Percentiles rank a stretch among this genome's conserved stretches.
Evolutionary conservation across 2,888 invertebrate species (phyloP).

Genomic region (Polyommatus iphigenia): DNA sequence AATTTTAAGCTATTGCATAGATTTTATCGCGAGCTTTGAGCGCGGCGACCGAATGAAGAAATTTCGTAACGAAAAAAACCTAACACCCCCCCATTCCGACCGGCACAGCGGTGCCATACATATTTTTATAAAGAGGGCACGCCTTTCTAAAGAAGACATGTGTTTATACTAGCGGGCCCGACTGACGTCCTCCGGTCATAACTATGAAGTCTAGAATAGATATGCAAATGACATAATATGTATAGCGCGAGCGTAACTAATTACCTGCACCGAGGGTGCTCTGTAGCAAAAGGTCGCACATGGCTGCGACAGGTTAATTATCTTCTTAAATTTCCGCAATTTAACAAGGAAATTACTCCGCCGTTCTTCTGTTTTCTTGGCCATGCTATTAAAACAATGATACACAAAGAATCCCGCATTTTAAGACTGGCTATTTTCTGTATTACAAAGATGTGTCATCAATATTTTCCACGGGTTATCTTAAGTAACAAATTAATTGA

Average conservation of each 20-base stretch:
- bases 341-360: not conserved
- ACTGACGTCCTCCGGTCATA: too few species aligned
- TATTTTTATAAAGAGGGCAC: too few species aligned
- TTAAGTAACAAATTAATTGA: not conserved
- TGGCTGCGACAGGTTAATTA: not conserved
- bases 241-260: not conserved
- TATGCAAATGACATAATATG: too few species aligned
- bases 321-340: not conserved
- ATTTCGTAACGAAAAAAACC: too few species aligned
- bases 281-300: not conserved
- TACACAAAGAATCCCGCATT: not conserved
- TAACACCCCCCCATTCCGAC: too few species aligned
- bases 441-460: not conserved
- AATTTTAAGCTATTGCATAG: too few species aligned
- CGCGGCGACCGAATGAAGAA: too few species aligned
- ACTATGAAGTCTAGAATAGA: too few species aligned
- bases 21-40: too few species aligned
- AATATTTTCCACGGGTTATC: constrained; percentile 29
- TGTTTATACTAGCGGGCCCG: too few species aligned
- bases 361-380: not conserved
- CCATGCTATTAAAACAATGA: not conserved
- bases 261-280: not conserved
- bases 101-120: too few species aligned
- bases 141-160: too few species aligned
- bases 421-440: not conserved